Base-by-base conservation (phyloP, 2,888 invertebrate genomes). In the Notocelia uddmanniana region DNA sequence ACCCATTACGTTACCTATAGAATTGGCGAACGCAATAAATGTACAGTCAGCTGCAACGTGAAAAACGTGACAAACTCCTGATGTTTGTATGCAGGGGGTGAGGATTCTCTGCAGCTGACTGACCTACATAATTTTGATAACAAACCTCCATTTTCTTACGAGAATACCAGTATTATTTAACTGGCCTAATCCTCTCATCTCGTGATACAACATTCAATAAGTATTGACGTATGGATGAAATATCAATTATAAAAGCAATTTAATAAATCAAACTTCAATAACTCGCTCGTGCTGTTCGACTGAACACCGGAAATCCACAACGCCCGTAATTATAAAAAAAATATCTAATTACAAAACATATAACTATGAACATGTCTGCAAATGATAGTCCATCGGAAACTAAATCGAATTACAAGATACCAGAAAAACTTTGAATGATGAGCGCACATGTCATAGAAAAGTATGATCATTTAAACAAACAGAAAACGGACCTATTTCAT, bases 391-490 rank as follows among this genome's bases (percentile, higher is more conserved):
- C 37, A 8, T 3, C 15, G 50, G 23, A 52, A 37, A n/a, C 31
- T n/a, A 23, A 68, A 34, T 37, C 55, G 23, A 72, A 60, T 71
- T 59, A 66, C 19, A 15, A 21, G 18, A 59, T 52, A 1, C 9
- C 50, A 63, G 63, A 70, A 62, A 73, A 63, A 26, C 64, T 59
- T 37, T 41, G 31, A 48, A 63, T 52, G 69, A 73, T 57, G 69
- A 69, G 52, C 73, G 78, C 89, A 89, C 83, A 89, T 87, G 90
- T 87, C 89, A 89, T 84, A 76, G 76, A 78, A 73, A 68, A 76
- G 79, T 80, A 83, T 82, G 89, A 66, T 68, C 37, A 60, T 62
- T 67, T 50, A 68, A 91, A 91, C 90, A 90, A 89, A 90, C 87
- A 89, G 79, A 82, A 90, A 89, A 90, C 88, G 89, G 79, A 82